These are phyloP conservation scores for Nicator chloris DNA, from an alignment of 2,113 vertebrate species.

Conservation along the genomic window DNA sequence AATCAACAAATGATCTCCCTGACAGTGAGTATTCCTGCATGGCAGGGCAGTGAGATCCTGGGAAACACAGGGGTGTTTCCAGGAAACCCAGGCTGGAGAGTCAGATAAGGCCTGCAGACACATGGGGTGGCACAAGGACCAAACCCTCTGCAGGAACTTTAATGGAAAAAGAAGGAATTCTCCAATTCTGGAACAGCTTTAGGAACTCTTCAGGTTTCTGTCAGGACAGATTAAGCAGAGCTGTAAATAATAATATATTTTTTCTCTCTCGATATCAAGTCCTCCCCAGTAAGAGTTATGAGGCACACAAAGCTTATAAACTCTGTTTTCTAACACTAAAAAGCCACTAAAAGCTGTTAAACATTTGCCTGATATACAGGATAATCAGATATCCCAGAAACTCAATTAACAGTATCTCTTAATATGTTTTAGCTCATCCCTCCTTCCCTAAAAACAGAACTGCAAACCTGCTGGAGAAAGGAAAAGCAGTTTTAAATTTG, in stretches of 20 bases:
- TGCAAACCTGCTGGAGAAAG: not conserved
- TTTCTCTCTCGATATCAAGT: not conserved
- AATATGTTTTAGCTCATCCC: not conserved
- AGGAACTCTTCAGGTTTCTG: not conserved
- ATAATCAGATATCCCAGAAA: not conserved
- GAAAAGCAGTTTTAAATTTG: not conserved
- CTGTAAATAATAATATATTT: not conserved
- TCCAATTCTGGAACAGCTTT: fast-evolving
- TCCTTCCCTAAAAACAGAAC: not conserved
- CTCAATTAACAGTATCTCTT: not conserved
- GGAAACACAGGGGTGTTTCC: not conserved
- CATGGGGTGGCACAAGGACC: not conserved
- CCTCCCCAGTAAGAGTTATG: not conserved
- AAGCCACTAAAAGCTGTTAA: not conserved
- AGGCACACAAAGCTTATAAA: not conserved
- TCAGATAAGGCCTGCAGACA: not conserved
- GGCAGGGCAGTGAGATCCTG: not conserved
- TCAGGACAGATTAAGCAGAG: not conserved
- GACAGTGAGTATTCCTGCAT: not conserved
- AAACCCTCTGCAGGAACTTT: not conserved
- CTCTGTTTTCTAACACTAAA: not conserved
- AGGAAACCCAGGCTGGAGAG: not conserved
- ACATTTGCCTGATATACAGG: not conserved
- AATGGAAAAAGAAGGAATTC: not conserved
- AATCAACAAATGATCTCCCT: not conserved